Percentiles rank a stretch among this genome's conserved stretches.
Evolutionary conservation across 2,888 invertebrate species (phyloP).

Genomic region (Horisme vitalbata): DNA sequence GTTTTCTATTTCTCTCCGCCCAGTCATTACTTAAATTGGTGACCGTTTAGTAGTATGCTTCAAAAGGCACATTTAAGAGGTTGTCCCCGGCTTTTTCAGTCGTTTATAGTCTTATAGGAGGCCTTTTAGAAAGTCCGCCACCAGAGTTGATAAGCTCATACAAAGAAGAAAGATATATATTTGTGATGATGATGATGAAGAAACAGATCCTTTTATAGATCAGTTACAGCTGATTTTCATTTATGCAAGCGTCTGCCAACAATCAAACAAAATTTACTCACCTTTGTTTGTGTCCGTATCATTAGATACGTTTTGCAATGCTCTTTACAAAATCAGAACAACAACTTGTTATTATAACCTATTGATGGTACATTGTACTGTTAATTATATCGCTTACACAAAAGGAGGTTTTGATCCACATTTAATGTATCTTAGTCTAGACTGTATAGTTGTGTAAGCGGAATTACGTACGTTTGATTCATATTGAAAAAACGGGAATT

Average conservation of each 20-base stretch:
- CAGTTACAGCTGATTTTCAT: not conserved
- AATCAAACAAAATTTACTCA: not conserved
- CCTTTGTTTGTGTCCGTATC: not conserved
- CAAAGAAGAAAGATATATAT: not conserved
- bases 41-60: no score
- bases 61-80: no score
- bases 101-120: no score
- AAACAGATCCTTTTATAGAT: no score
- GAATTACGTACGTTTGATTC: no score
- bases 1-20: no score
- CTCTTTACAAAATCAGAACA: constrained; percentile 43
- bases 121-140: no score
- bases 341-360: constrained; percentile 41
- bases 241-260: not conserved
- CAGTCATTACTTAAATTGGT: no score
- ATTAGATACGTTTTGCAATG: constrained; percentile 2
- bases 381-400: constrained; percentile 50
- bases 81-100: no score
- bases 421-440: constrained; percentile 34
- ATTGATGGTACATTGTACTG: constrained; percentile 40
- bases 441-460: constrained; percentile 40
- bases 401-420: constrained; percentile 48
- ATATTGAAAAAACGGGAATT: no score
- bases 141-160: no score
- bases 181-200: no score